A percentile compares a stretch with the other conserved stretches of the same genome.
Evolutionary conservation across 2,797 vertebrate species (phyloP).

Genomic region (Buphagus erythrorhynchus): DNA sequence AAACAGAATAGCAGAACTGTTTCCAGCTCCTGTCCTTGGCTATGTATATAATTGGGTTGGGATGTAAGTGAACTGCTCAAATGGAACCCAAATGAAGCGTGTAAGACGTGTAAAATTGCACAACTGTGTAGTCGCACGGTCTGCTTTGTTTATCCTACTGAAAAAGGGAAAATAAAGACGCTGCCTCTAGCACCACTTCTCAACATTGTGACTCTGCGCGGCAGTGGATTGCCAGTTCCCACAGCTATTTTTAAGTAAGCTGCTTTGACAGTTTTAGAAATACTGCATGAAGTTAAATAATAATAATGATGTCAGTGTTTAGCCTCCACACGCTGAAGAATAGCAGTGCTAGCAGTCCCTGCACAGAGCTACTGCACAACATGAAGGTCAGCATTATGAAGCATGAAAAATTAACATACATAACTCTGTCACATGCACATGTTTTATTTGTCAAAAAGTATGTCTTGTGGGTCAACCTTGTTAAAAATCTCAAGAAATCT

Average conservation of each 20-base stretch:
- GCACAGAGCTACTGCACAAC: background rate
- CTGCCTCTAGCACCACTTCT: constrained; percentile 46
- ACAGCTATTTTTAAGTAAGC: constrained; percentile 40
- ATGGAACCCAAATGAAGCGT: background rate
- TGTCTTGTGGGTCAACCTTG: constrained; percentile 30
- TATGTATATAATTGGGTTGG: background rate
- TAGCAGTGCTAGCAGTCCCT: background rate
- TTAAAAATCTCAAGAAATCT: constrained; percentile 46
- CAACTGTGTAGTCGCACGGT: background rate
- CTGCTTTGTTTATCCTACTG: constrained; percentile 3
- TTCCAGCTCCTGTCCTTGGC: background rate
- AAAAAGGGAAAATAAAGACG: constrained; percentile 70
- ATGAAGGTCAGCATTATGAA: background rate
- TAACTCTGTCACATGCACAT: constrained; percentile 59
- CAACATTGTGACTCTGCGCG: constrained; percentile 18
- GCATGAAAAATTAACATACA: constrained; percentile 41
- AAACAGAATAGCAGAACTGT: constrained; percentile 70
- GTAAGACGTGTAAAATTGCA: background rate
- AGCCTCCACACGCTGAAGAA: constrained; percentile 16
- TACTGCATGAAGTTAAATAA: constrained; percentile 35
- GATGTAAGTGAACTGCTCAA: background rate
- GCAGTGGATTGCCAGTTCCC: background rate
- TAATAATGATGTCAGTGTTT: constrained; percentile 54
- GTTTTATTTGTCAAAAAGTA: constrained; percentile 61
- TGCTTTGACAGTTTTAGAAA: constrained; percentile 35